Evolutionary conservation across 2,797 vertebrate genomes (phyloP), one percentile per base, ranked within the genome.

Genomic region (Chelmon rostratus): DNA sequence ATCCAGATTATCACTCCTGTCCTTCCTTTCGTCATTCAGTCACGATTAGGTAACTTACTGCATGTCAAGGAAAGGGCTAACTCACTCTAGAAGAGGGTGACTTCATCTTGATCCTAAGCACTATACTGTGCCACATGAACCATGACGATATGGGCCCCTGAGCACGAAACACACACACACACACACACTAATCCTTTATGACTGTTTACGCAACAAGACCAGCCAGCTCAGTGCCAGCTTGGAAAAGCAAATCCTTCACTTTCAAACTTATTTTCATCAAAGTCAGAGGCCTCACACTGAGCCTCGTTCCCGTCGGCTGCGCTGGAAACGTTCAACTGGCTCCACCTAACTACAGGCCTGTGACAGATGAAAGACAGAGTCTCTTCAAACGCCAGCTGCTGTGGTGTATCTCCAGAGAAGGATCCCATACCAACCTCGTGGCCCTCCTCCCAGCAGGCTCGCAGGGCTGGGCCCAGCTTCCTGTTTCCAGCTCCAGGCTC

Each of bases 401-500:
- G 57, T 38, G 46, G 16, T 65, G 73, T 81, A 83, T 79, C 49
- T 81, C 59, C 61, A 57, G 52, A 74, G 57, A 62, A 53, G 70
- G 38, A 71, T 76, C 65, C 78, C 58, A 66, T 62, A 81, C n/a
- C 66, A 82, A 10, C 75, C 54, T 35, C 42, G 57, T 9, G 62
- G 44, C 65, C 62, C 44, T 78, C 38, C 66, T 83, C 81, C 67
- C 82, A 86, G 79, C 64, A 78, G 73, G 79, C 73, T 79, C 64
- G 49, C 35, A 78, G 81, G 77, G 75, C 59, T 37, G 64, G 50
- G 57, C 78, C 38, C 50, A 33, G 76, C 71, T 89, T 91, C 88
- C 88, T 86, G 91, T 81, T 92, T 76, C 42, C 81, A 71, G 63
- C 58, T 72, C 67, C 38, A 4, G 58, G 69, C 67, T 28, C 37